Base-by-base conservation (phyloP, 2,797 vertebrate genomes). In the Melanotaenia parkinsoni region DNA sequence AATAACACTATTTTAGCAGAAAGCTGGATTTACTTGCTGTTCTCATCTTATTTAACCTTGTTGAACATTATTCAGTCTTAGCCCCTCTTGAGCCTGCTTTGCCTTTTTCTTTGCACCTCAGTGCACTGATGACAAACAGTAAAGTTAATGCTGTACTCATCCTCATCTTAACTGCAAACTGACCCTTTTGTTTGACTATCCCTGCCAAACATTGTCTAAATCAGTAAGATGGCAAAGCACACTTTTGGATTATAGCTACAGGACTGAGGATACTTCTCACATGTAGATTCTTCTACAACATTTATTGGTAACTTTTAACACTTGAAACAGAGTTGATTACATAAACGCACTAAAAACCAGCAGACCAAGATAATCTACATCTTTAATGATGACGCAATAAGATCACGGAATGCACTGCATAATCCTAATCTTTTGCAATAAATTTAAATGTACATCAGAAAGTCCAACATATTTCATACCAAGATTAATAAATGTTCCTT, bases 401-500 rank as follows among this genome's bases (percentile, higher is more conserved):
- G 13, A 63, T 32, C 33, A 35, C n/a, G 58, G 47, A 70, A 72
- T 63, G 24, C 61, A 32, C 65, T 51, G 33, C 45, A 30, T 28
- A 64, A 63, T 26, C 26, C 51, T 24, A 77, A 26, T 62, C n/a
- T 20, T 47, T 20, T 8, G 20, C 45, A 50, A 50, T 50, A 50
- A 50, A 50, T 50, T 67, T 67, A 11, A 69, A 5, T 58, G 57
- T 53, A 58, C 35, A 66, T 70, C 56, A 71, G 43, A 63, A 50
- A 76, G 35, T 45, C 3, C 12, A n/a, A 12, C 24, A 76, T 7
- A 35, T 43, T 12, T 32, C 9, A 53, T 11, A 86, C 53, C 24
- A 20, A 73, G 67, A 66, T 64, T 65, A 77, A 59, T 61, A 62
- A 79, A 76, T 67, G 71, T 67, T 70, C 67, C 63, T 51, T 10